phyloP scores from a whole-genome alignment of 2,888 invertebrate genomes.

The Athalia rosae region DNA sequence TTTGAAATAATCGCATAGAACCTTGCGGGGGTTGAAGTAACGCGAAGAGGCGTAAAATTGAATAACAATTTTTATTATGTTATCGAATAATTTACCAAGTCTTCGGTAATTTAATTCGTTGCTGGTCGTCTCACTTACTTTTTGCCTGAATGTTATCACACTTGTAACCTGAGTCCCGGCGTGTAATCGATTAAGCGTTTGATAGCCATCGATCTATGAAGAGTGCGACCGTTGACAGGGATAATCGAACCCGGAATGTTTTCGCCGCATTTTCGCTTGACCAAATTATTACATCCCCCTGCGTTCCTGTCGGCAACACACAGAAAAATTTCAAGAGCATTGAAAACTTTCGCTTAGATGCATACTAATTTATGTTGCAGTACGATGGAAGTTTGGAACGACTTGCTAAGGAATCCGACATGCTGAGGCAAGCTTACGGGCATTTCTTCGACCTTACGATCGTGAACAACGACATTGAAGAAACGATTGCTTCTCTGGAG shows the following conservation, averaged over 20 bases:
- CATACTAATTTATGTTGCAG: constrained; percentile 75
- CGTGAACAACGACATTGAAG: constrained; percentile 99
- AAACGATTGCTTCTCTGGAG: constrained; percentile 95
- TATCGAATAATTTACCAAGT: too few relatives aligned
- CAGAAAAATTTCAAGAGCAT: background rate
- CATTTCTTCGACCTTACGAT: constrained; percentile 99
- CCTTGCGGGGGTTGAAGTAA: too few relatives aligned
- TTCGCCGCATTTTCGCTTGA: background rate
- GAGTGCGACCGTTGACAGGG: background rate
- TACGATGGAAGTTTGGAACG: constrained; percentile 98
- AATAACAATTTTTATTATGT: too few relatives aligned
- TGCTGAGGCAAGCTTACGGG: constrained; percentile 96
- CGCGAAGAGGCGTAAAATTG: too few relatives aligned
- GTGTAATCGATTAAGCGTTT: too few relatives aligned
- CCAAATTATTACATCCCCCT: background rate
- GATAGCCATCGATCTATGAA: too few relatives aligned
- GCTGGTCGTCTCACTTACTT: too few relatives aligned
- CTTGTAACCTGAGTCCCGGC: too few relatives aligned
- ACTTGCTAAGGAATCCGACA: constrained; percentile 96
- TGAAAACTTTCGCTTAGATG: background rate
- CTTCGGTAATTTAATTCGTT: too few relatives aligned
- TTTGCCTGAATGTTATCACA: too few relatives aligned
- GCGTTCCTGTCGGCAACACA: background rate
- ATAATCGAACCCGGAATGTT: background rate
- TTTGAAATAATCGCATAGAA: too few relatives aligned